Percentiles rank a stretch among this genome's conserved stretches.
phyloP scores from a whole-genome alignment of 2,888 invertebrate species.

The Cheilosia urbana region DNA sequence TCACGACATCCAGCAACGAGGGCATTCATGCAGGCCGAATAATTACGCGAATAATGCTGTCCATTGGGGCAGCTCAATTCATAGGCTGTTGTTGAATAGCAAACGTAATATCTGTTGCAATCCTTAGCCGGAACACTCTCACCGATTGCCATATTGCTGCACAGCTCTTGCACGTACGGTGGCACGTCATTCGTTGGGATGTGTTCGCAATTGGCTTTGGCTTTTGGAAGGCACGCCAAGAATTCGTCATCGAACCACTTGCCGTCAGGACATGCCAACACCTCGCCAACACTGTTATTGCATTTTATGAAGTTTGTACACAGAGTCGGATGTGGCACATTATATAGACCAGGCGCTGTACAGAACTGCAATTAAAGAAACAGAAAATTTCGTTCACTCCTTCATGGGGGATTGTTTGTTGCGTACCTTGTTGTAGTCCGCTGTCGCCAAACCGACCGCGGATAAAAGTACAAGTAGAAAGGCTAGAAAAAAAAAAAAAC shows the following conservation, averaged over 20 bases:
- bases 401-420: not conserved
- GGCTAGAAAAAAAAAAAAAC: conserved; percentile 13
- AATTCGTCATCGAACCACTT: conserved; percentile 24
- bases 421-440: conserved; percentile 15
- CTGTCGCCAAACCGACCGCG: conserved; percentile 2
- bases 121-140: conserved; percentile 52
- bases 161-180: conserved; percentile 30
- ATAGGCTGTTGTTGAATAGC: conserved; percentile 56
- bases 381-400: not conserved
- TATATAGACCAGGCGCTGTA: not conserved
- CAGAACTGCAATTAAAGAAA: conserved; percentile 41
- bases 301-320: conserved; percentile 60
- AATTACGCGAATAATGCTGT: conserved; percentile 75
- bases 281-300: not conserved
- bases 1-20: conserved; percentile 72
- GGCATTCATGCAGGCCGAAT: conserved; percentile 66
- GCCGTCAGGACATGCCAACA: not conserved
- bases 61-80: conserved; percentile 63
- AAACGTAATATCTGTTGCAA: conserved; percentile 73
- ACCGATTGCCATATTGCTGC: not conserved
- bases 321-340: conserved; percentile 36
- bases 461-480: conserved; percentile 34
- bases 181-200: conserved; percentile 20
- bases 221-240: not conserved
- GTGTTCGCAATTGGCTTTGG: conserved; percentile 16